phyloP scores from a whole-genome alignment of 1,140 invertebrate genomes.

The Aphidius gifuensis region DNA sequence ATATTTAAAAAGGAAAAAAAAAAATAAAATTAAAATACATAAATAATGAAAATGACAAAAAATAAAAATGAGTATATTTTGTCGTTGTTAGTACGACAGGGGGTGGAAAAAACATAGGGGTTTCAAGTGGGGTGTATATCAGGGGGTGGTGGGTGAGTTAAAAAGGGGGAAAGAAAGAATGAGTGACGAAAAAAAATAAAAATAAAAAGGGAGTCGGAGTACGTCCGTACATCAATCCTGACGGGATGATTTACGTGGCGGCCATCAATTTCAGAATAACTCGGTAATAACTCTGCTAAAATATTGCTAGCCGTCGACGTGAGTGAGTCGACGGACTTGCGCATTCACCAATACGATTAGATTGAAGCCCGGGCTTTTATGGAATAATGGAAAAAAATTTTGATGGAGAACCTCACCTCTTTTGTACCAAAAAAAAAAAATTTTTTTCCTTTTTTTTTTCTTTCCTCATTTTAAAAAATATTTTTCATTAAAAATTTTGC shows the following conservation, averaged over 20 bases:
- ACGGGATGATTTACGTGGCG: constrained; percentile 45
- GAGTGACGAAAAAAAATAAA: constrained; percentile 24
- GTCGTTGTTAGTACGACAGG: constrained; percentile 12
- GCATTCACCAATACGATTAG: constrained; percentile 25
- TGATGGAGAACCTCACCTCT: constrained; percentile 9
- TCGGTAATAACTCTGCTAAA: constrained; percentile 46
- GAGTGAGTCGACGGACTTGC: constrained; percentile 26
- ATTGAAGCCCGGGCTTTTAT: constrained; percentile 24
- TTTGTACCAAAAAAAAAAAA: constrained; percentile 5
- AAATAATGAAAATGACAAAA: neutral
- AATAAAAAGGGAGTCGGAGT: constrained; percentile 30
- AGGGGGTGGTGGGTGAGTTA: neutral
- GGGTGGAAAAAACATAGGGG: no score
- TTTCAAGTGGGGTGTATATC: constrained; percentile 1
- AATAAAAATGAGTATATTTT: constrained; percentile 15
- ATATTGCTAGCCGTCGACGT: constrained; percentile 34
- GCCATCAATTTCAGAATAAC: constrained; percentile 48
- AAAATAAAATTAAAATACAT: neutral
- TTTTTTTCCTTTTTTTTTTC: neutral
- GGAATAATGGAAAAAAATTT: constrained; percentile 28
- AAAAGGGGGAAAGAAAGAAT: constrained; percentile 21
- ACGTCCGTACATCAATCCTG: constrained; percentile 43
- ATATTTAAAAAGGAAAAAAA: neutral
- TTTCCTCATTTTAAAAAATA: neutral
- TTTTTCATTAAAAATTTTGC: constrained; percentile 10